Conservation (phyloP, 2,888 invertebrate species). For the Phyllotreta cruciferae region DNA sequence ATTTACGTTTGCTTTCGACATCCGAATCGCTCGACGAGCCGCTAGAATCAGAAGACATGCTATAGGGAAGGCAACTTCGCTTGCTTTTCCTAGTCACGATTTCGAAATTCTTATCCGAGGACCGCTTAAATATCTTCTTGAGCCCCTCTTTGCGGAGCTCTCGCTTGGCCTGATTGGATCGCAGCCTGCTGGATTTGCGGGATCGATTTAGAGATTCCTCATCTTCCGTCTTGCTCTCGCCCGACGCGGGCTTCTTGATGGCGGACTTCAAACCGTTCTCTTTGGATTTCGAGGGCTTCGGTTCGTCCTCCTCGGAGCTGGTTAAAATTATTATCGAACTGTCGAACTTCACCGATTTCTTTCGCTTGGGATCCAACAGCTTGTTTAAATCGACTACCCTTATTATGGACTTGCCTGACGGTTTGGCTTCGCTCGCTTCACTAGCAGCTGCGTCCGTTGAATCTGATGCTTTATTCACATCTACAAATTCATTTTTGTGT, state of each 20-base stretch:
- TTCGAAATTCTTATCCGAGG: conserved; percentile 19
- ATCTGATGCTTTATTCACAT: too few species aligned
- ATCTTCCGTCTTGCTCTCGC: background rate
- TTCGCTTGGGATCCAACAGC: conserved; percentile 51
- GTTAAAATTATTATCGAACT: conserved; percentile 52
- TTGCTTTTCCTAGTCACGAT: conserved; percentile 21
- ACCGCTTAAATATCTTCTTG: conserved; percentile 29
- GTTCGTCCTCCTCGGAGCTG: conserved; percentile 52
- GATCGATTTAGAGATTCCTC: conserved; percentile 13
- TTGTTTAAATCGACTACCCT: conserved; percentile 57
- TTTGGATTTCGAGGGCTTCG: conserved; percentile 3
- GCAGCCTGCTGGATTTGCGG: conserved; percentile 28
- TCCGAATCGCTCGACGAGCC: conserved; percentile 33
- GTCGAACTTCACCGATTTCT: conserved; percentile 46
- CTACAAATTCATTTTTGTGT: background rate
- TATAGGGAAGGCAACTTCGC: background rate
- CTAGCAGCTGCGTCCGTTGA: background rate
- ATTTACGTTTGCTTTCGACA: conserved; percentile 11
- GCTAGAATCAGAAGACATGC: background rate
- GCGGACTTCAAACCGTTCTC: conserved; percentile 9
- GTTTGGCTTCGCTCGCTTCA: background rate
- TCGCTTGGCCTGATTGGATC: conserved; percentile 15
- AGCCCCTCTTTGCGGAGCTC: conserved; percentile 20
- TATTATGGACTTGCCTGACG: conserved; percentile 42
- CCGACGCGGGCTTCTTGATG: background rate